A percentile compares a stretch with the other conserved stretches of the same genome.
These are phyloP conservation scores for Heliconius hewitsoni DNA, from an alignment of 1,140 invertebrate genomes.

Conservation along the genomic window DNA sequence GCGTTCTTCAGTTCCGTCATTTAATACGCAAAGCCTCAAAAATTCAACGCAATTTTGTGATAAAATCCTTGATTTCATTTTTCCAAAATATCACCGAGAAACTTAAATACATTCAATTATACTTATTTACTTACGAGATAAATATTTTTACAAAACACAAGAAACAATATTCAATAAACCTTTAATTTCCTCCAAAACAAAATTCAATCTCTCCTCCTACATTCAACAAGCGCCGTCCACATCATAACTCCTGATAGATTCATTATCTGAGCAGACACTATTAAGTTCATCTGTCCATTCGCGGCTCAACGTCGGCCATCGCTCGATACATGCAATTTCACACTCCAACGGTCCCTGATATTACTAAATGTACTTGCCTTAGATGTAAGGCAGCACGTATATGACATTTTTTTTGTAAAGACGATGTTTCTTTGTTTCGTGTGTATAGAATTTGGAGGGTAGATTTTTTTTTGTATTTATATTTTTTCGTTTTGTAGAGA, in stretches of 20 bases:
- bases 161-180: background rate
- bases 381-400: constrained; percentile 37
- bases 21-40: too few relatives aligned
- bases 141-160: too few relatives aligned
- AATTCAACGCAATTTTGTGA: too few relatives aligned
- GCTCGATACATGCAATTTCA: constrained; percentile 48
- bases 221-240: background rate
- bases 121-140: too few relatives aligned
- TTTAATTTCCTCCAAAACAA: background rate
- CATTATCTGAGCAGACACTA: constrained; percentile 40
- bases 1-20: too few relatives aligned
- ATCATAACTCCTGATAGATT: constrained; percentile 31
- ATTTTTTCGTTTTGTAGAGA: background rate
- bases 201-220: constrained; percentile 1
- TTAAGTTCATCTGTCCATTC: constrained; percentile 46
- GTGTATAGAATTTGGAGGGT: background rate
- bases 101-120: too few relatives aligned
- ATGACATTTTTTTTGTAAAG: constrained; percentile 37
- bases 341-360: constrained; percentile 43
- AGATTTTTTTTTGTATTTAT: background rate
- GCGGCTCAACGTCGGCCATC: constrained; percentile 34
- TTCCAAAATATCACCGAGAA: too few relatives aligned
- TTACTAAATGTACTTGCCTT: constrained; percentile 40
- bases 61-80: too few relatives aligned
- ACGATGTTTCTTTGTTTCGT: constrained; percentile 11